Base-by-base conservation (phyloP, 1,140 invertebrate species). In the Physella acuta region DNA sequence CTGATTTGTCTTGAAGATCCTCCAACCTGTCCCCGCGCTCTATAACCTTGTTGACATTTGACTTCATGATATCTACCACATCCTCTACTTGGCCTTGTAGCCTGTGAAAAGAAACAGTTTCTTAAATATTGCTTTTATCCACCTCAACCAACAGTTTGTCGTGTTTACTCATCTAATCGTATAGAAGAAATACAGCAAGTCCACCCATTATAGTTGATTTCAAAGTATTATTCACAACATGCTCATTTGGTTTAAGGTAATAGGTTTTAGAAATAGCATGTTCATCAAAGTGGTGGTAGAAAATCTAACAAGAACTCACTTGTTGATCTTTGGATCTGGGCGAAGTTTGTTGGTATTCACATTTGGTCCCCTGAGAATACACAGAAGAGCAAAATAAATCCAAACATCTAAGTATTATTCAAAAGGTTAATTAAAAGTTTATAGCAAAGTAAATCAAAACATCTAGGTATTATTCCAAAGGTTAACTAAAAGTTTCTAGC, bases 21-120 rank as follows among this genome's bases (percentile, higher is more conserved):
- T 89, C 88, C 36, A 89, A 71, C 60, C 82, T 83, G 14, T 89
- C 88, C 24, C 88, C 88, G 51, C 88, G 76, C 52, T 89, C 88
- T 70, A 89, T 79, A 3, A 89, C 84, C 73, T 86, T 87, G 63
- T 84, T 82, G 0, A 89, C 86, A 79, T 89, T 89, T 36, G 86
- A 82, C 5, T 87, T 84, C 88, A 89, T 89, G 5, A 87, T 85
- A 63, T 86, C 86, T 0, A 88, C 86, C 17, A 88, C 88, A 67
- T 88, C 87, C 39, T 87, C 85, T 33, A 89, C 88, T 76, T 89
- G 87, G 33, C 86, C 78, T 70, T 82, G 82, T 37, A 80, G 60
- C 24, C 78, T 80, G 61, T n/a, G 71, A 28, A 36, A 37, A 52
- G 39, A 52, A 33, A n/a, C n/a, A n/a, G n/a, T n/a, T n/a, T n/a